These are phyloP conservation scores for silkworm (Bombyx mori) DNA, from an alignment of 1,140 invertebrate species.

Conservation along the genomic window ASM3026992v2 NC_085117.1:13637001-13637500, in stretches of 20 bases:
- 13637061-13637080: conserved; percentile 70
- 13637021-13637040: conserved; percentile 75
- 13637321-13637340: conserved; percentile 29
- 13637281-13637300: conserved; percentile 45
- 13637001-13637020: conserved; percentile 73
- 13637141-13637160: conserved; percentile 53
- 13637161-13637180: conserved; percentile 67
- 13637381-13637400: conserved; percentile 28
- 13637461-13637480: conserved; percentile 45
- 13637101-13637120: conserved; percentile 56
- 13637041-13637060: conserved; percentile 76
- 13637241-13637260: conserved; percentile 70
- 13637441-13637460: conserved; percentile 43
- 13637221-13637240: conserved; percentile 72
- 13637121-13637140: conserved; percentile 50
- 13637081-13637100: conserved; percentile 57
- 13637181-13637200: conserved; percentile 51
- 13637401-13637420: conserved; percentile 34
- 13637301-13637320: conserved; percentile 30
- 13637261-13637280: conserved; percentile 72
- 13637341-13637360: conserved; percentile 33
- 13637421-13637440: conserved; percentile 26
- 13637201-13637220: conserved; percentile 61
- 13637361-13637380: conserved; percentile 28
- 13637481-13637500: conserved; percentile 37